Conservation (phyloP, 2,113 vertebrate genomes). For the Gavialis gangeticus region DNA sequence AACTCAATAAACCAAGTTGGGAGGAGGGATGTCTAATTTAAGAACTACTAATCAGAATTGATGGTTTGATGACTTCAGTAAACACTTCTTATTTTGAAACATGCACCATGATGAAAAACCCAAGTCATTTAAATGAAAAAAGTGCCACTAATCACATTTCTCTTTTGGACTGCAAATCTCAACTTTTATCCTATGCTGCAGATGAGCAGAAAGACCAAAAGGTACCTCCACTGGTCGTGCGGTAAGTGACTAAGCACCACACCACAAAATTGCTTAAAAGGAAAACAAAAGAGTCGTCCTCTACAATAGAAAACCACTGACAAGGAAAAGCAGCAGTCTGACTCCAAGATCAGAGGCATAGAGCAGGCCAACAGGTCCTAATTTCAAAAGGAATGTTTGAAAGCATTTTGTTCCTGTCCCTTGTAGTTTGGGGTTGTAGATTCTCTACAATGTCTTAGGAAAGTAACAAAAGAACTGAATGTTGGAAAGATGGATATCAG, state of each 20-base stretch:
- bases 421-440: no score
- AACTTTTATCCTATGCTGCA: background rate
- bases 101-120: background rate
- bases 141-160: background rate
- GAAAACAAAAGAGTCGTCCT: background rate
- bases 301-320: background rate
- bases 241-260: background rate
- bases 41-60: background rate
- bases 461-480: no score
- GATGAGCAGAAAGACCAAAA: background rate
- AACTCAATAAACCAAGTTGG: background rate
- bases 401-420: no score
- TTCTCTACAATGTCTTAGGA: no score
- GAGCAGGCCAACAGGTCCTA: no score
- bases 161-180: background rate
- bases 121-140: background rate
- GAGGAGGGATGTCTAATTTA: background rate
- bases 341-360: no score
- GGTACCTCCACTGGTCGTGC: background rate
- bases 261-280: background rate
- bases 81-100: background rate
- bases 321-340: background rate
- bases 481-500: no score
- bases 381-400: no score
- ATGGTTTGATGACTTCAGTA: background rate